Conservation (phyloP, 2,797 vertebrate species). For the Botia kubotai region DNA sequence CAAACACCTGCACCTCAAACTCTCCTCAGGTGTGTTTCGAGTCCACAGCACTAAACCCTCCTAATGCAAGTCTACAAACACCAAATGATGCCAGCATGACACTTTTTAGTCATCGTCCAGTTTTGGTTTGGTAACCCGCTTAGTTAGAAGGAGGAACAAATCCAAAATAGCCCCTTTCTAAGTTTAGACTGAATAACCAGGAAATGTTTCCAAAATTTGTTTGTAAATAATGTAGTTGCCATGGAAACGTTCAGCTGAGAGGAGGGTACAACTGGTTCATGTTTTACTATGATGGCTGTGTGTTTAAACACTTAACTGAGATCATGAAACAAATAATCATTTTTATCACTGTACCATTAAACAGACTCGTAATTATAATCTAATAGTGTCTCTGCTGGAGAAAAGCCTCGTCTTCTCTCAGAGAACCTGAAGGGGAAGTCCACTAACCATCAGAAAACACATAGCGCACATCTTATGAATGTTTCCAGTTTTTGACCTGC, state of each 20-base stretch:
- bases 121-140: neutral
- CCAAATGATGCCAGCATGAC: too few relatives aligned
- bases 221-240: neutral
- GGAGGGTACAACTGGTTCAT: neutral
- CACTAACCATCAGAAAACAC: neutral
- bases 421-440: slow-evolving; percentile 29
- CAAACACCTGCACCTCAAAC: too few relatives aligned
- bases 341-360: neutral
- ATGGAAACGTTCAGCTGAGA: neutral
- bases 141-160: neutral
- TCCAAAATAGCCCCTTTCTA: neutral
- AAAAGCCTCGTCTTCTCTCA: neutral
- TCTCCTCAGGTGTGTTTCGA: too few relatives aligned
- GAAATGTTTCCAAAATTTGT: neutral
- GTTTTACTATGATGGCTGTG: neutral
- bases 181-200: neutral
- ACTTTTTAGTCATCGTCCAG: neutral
- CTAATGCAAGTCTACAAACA: too few relatives aligned
- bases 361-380: neutral
- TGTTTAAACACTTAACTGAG: neutral
- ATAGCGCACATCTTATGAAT: neutral
- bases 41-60: too few relatives aligned
- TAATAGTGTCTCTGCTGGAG: neutral
- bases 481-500: neutral
- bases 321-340: neutral